A percentile compares a stretch with the other conserved stretches of the same genome.
Evolutionary conservation across 1,140 invertebrate species (phyloP).

Genomic region (Aphelenchoides besseyi): DNA sequence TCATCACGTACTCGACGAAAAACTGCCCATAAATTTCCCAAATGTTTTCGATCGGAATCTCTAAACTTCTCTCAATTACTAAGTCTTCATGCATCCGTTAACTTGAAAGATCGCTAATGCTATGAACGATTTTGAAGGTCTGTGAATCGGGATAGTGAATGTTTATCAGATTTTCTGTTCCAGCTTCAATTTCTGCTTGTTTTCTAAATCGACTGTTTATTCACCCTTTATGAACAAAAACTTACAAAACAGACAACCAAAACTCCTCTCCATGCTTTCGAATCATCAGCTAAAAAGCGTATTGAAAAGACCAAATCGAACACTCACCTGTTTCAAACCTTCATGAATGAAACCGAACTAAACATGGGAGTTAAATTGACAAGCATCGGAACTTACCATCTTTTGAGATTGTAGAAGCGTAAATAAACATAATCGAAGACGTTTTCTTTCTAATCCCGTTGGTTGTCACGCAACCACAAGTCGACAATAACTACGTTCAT

Average conservation of each 20-base stretch:
- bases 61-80: slow-evolving; percentile 1
- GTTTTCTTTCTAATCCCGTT: no score
- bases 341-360: slow-evolving; percentile 27
- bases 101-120: slow-evolving; percentile 30
- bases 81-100: not conserved
- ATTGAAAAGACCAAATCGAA: not conserved
- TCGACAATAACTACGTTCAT: no score
- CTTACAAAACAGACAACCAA: not conserved
- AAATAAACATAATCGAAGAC: no score
- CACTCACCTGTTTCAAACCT: slow-evolving; percentile 17
- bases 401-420: no score
- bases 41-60: slow-evolving; percentile 49
- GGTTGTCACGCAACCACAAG: no score
- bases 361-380: no score
- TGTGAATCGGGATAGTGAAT: slow-evolving; percentile 51
- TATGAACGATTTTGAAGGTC: slow-evolving; percentile 52
- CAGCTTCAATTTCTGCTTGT: slow-evolving; percentile 52
- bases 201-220: slow-evolving; percentile 25
- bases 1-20: slow-evolving; percentile 55
- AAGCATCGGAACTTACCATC: no score
- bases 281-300: slow-evolving; percentile 14
- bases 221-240: slow-evolving; percentile 17
- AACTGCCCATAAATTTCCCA: slow-evolving; percentile 57
- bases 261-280: slow-evolving; percentile 22
- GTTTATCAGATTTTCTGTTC: slow-evolving; percentile 49